Evolutionary conservation across 2,797 vertebrate genomes (phyloP).

Genomic region (Gallinago nigripennis): DNA sequence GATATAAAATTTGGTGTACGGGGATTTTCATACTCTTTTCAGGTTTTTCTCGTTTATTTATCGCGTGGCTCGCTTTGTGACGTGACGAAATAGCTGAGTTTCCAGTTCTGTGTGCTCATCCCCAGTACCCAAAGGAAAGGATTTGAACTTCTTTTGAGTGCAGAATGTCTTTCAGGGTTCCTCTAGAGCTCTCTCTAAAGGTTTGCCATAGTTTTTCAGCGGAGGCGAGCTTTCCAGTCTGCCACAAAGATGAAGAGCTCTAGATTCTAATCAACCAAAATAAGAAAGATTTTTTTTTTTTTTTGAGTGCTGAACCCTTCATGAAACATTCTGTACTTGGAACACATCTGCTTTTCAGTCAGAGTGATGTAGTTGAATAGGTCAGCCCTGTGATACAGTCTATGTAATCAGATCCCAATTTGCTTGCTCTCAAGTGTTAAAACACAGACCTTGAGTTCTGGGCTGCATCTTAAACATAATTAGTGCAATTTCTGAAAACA

Average conservation of each 20-base stretch:
- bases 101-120: neutral
- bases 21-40: neutral
- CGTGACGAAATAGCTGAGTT: neutral
- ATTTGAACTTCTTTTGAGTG: neutral
- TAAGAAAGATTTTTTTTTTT: neutral
- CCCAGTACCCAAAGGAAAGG: neutral
- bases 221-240: neutral
- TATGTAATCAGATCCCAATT: neutral
- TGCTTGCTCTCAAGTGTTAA: neutral
- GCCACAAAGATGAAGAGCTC: neutral
- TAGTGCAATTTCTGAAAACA: neutral
- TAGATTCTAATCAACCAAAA: neutral
- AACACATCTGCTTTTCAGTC: neutral
- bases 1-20: neutral
- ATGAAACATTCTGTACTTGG: neutral
- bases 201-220: neutral
- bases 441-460: neutral
- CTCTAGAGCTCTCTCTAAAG: neutral
- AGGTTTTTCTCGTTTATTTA: neutral
- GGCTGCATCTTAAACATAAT: neutral
- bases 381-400: neutral
- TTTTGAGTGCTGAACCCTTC: neutral
- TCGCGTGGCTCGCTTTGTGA: neutral
- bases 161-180: neutral
- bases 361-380: neutral